Evolutionary conservation across 2,888 invertebrate genomes (phyloP).

Genomic region (Metellina segmentata): DNA sequence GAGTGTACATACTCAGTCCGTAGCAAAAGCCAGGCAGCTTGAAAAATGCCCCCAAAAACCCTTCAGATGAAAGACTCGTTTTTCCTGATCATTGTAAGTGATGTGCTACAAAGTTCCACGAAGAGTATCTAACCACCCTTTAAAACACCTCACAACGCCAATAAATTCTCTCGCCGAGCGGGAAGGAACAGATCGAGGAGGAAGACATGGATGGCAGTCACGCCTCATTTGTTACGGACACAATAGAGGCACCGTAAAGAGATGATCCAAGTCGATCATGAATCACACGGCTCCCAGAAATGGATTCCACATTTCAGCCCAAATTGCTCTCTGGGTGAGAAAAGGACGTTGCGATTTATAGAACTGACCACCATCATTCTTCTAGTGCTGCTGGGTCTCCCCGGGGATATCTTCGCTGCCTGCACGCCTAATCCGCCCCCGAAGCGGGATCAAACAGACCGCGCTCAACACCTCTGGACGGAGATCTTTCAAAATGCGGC

Average conservation of each 20-base stretch:
- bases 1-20: too few relatives aligned
- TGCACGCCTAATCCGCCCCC: slow-evolving; percentile 42
- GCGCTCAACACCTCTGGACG: not conserved
- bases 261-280: slow-evolving; percentile 66
- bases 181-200: slow-evolving; percentile 13
- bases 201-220: slow-evolving; percentile 36
- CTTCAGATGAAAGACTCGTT: not conserved
- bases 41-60: not conserved
- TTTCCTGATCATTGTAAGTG: not conserved
- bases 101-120: not conserved
- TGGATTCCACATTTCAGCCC: slow-evolving; percentile 74
- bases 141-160: slow-evolving; percentile 1
- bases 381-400: slow-evolving; percentile 15
- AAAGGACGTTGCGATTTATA: slow-evolving; percentile 70
- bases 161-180: not conserved
- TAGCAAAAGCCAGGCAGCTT: not conserved
- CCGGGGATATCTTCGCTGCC: slow-evolving; percentile 18
- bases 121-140: not conserved
- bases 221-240: slow-evolving; percentile 71
- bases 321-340: slow-evolving; percentile 72
- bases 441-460: not conserved
- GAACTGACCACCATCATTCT: slow-evolving; percentile 64
- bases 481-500: too few relatives aligned
- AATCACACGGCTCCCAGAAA: slow-evolving; percentile 67
- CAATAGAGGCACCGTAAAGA: slow-evolving; percentile 63